Base-by-base conservation (phyloP, 2,797 vertebrate species). In the Bufotes viridis region DNA sequence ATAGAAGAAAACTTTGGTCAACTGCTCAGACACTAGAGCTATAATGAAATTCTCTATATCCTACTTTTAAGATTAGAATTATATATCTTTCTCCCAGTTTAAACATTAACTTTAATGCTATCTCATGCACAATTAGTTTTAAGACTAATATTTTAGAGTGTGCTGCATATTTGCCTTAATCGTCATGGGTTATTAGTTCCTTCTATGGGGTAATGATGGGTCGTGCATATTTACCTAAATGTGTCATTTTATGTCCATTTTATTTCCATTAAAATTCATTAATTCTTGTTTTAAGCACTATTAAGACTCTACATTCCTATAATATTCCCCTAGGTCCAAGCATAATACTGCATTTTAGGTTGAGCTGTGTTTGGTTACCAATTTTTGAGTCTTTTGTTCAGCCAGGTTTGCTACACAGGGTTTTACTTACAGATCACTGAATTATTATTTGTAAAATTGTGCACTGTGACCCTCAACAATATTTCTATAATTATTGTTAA, bases 181-280 rank as follows among this genome's bases (percentile, higher is more conserved):
- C 60, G 61, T 89, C 86, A 42, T 82, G 84, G 88, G 79, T 57
- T 83, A 83, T 89, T 87, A 87, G 70, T 65, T 89, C 86, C 51
- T 79, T 87, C 80, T 82, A 75, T 86, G 75, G 84, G 79, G 79
- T 82, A 86, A 86, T 89, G 84, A 89, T 86, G 80, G 74, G 34
- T 86, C 42, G 51, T 86, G 70, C 72, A 82, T 86, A 89, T 89
- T 86, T 89, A 83, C 88, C 84, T 82, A 86, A 88, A 85, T 88
- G 82, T 60, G 72, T 85, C 55, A 75, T 88, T 88, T 88, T 89
- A 83, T 86, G 70, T 42, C 80, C 84, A 86, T 89, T 89, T 83
- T 29, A 82, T 82, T 60, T 89, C 84, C 84, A 89, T 86, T 82
- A 89, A 82, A 85, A 76, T 76, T 53, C 26, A 88, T 81, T 81